Conservation (phyloP, 2,888 invertebrate genomes). For the Morpho deidamia region DNA sequence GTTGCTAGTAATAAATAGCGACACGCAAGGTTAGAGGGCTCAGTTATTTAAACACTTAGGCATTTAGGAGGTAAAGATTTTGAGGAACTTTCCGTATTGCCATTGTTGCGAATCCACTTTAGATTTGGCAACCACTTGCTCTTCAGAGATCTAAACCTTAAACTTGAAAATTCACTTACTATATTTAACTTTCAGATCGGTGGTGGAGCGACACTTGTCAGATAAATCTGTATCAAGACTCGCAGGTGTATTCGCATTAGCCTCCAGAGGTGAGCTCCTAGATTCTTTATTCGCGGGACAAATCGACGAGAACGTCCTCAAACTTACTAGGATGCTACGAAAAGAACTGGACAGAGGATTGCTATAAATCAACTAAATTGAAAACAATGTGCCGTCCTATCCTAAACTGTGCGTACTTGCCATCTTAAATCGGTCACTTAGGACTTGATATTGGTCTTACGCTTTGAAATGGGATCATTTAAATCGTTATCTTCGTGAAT, state of each 20-base stretch:
- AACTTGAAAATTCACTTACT: too few species aligned
- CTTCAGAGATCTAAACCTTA: too few species aligned
- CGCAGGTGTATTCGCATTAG: conserved; percentile 83
- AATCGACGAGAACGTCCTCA: conserved; percentile 62
- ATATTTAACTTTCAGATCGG: conserved; percentile 61
- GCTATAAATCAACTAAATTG: conserved; percentile 47
- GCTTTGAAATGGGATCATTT: conserved; percentile 15
- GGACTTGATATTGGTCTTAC: conserved; percentile 5
- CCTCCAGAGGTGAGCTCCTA: conserved; percentile 60
- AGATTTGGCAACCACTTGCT: too few species aligned
- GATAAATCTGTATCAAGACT: conserved; percentile 90
- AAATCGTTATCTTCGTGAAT: conserved; percentile 63
- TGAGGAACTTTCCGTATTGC: too few species aligned
- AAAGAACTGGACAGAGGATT: conserved; percentile 68
- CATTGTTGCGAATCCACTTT: too few species aligned
- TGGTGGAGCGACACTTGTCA: conserved; percentile 89
- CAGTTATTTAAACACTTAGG: too few species aligned
- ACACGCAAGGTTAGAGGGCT: too few species aligned
- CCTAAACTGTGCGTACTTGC: conserved; percentile 30
- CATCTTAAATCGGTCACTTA: conserved; percentile 9
- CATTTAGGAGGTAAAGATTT: too few species aligned
- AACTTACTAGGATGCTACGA: conserved; percentile 65
- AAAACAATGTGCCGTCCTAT: conserved; percentile 55
- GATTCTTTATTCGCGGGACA: conserved; percentile 66
- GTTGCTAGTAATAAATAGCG: too few species aligned